A percentile compares a stretch with the other conserved stretches of the same genome.
Evolutionary conservation across 2,888 invertebrate species (phyloP).

Genomic region (Eupithecia subfuscata): DNA sequence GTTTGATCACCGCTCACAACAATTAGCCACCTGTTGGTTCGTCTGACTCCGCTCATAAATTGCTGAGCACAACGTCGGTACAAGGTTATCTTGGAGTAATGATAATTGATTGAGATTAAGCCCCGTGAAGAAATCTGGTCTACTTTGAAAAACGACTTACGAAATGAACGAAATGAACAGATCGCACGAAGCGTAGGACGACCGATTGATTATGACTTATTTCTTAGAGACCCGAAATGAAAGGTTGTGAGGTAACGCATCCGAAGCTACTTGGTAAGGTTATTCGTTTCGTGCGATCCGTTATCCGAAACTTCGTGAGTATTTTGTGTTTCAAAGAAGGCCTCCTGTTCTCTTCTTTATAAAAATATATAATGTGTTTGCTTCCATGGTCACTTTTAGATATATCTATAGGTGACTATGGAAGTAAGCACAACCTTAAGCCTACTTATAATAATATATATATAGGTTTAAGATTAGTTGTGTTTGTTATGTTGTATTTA

Average conservation of each 20-base stretch:
- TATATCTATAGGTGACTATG: too few species aligned
- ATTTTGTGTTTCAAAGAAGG: too few species aligned
- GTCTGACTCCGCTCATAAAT: constrained; percentile 21
- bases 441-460: too few species aligned
- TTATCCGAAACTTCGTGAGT: not conserved
- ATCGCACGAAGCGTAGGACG: not conserved
- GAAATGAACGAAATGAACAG: not conserved
- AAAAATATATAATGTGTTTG: too few species aligned
- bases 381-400: too few species aligned
- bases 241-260: not conserved
- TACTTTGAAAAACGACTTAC: not conserved
- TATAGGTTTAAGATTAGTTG: too few species aligned
- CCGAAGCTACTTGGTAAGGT: not conserved
- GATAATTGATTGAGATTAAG: not conserved
- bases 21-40: constrained; percentile 30
- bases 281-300: not conserved
- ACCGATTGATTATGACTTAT: not conserved
- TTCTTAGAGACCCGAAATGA: not conserved
- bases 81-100: constrained; percentile 2
- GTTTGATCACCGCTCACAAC: constrained; percentile 19
- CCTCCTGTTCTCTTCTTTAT: too few species aligned
- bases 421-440: too few species aligned
- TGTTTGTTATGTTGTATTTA: too few species aligned
- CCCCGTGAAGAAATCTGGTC: not conserved
- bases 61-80: constrained; percentile 16